Percentiles rank a stretch among this genome's conserved stretches.
These are phyloP conservation scores for Fabriciana adippe DNA, from an alignment of 2,888 invertebrate genomes.

Conservation along the genomic window DNA sequence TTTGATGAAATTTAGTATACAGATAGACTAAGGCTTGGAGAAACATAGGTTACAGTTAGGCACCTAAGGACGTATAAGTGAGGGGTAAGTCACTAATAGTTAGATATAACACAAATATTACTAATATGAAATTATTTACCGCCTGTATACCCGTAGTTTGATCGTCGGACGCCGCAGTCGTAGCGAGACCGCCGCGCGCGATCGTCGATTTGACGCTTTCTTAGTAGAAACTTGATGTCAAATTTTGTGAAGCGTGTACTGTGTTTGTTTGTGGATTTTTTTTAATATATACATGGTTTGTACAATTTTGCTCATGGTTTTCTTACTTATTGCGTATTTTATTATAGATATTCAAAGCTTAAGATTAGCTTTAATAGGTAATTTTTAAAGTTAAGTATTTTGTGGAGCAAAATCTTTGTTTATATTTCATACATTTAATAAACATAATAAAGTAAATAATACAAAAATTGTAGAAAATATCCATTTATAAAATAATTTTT, in stretches of 20 bases:
- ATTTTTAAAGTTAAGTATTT: no score
- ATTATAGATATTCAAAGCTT: no score
- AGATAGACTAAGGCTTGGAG: no score
- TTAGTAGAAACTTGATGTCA: conserved; percentile 60
- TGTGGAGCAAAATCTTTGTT: no score
- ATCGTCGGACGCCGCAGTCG: conserved; percentile 12
- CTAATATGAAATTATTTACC: background rate
- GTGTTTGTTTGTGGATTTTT: conserved; percentile 45
- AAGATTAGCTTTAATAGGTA: background rate
- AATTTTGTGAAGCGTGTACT: conserved; percentile 51
- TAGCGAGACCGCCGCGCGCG: conserved; percentile 22
- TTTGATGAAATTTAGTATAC: no score
- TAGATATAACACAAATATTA: background rate
- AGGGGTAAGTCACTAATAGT: no score
- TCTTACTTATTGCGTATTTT: background rate
- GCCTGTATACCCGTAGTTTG: background rate
- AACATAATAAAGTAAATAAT: no score
- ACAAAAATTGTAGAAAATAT: no score
- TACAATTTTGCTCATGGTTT: background rate
- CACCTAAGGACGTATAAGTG: no score
- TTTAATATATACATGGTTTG: conserved; percentile 8
- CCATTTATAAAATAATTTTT: no score
- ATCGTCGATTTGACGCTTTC: conserved; percentile 62
- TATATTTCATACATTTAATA: no score
- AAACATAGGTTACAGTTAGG: no score